Percentiles rank a stretch among this genome's conserved stretches.
phyloP scores from a whole-genome alignment of 2,797 vertebrate genomes.

The Cyclura pinguis region DNA sequence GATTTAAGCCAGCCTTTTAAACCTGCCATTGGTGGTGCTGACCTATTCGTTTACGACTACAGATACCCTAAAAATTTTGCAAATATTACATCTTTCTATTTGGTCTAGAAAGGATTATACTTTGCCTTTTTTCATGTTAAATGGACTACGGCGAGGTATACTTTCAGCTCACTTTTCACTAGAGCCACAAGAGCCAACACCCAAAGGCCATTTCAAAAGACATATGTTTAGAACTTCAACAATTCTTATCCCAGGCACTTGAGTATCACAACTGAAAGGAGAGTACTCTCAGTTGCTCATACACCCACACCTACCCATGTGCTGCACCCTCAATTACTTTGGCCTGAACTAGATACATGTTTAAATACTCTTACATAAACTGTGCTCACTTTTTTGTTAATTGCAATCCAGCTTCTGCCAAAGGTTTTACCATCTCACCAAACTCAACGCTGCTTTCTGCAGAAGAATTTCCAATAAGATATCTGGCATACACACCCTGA shows the following conservation, averaged over 20 bases:
- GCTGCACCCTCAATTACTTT: constrained; percentile 4
- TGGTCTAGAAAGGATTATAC: background rate
- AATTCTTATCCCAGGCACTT: too few relatives aligned
- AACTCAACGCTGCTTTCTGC: constrained; percentile 85
- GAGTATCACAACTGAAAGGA: too few relatives aligned
- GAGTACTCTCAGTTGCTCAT: too few relatives aligned
- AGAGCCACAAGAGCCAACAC: background rate
- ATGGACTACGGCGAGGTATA: background rate
- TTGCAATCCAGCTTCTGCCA: constrained; percentile 87
- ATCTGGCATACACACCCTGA: constrained; percentile 92
- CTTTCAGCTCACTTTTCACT: too few relatives aligned
- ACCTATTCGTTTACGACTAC: background rate
- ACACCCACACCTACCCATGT: background rate
- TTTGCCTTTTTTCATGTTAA: background rate
- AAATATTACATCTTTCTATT: background rate
- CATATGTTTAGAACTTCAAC: background rate
- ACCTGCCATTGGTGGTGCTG: background rate
- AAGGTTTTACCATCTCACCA: constrained; percentile 84
- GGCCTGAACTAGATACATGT: background rate
- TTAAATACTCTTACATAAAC: background rate
- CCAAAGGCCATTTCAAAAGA: background rate
- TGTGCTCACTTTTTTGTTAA: constrained; percentile 84
- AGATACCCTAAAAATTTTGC: background rate
- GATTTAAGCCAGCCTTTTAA: background rate
- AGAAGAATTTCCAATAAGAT: constrained; percentile 90